Base-by-base conservation (phyloP, 2,888 invertebrate species). In the Eristalis pertinax region DNA sequence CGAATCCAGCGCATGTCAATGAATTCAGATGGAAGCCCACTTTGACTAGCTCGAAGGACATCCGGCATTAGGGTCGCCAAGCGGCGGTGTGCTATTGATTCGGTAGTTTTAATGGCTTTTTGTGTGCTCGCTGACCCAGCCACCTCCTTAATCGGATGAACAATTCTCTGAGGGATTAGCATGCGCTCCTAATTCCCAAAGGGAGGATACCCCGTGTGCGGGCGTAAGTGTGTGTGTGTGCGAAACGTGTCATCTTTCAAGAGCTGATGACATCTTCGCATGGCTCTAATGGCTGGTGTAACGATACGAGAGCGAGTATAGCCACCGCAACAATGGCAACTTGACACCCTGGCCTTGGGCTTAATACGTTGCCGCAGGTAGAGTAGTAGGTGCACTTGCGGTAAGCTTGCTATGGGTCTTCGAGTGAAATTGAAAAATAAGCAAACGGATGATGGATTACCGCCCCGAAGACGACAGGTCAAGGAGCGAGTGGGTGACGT, bases 321-420 rank as follows among this genome's bases (percentile, higher is more conserved):
- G 62, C 41, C 41, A 75, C 35, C 60, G 29, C 76, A 50, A 58
- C 75, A 68, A 73, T 73, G 15, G 73, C 64, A 81, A 73, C 68
- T 73, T 68, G 76, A 77, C 70, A 81, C 84, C 68, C 68, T 84
- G 75, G 65, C 84, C 84, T 80, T 80, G 84, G 70, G 38, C 63
- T 24, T 72, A 79, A 79, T 74, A 69, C 67, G 26, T 56, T 50
- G 19, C 43, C 60, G 41, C 24, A 60, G 64, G 50, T 50, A 50
- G 5, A n/a, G 43, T n/a, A 43, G 19, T 8, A 19, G 19, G 38
- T 38, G 50, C 50, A 50, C 50, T 50, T 50, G 19, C 19, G 19
- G 8, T 50, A 19, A 50, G 50, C 50, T 19, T n/a, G n/a, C 19
- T 10, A 19, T 50, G 50, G 19, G 19, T 50, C 50, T 50, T 50